Evolutionary conservation across 1,140 invertebrate species (phyloP), one percentile per base, ranked within the genome.

Genomic region (Sycophila sp.): DNA sequence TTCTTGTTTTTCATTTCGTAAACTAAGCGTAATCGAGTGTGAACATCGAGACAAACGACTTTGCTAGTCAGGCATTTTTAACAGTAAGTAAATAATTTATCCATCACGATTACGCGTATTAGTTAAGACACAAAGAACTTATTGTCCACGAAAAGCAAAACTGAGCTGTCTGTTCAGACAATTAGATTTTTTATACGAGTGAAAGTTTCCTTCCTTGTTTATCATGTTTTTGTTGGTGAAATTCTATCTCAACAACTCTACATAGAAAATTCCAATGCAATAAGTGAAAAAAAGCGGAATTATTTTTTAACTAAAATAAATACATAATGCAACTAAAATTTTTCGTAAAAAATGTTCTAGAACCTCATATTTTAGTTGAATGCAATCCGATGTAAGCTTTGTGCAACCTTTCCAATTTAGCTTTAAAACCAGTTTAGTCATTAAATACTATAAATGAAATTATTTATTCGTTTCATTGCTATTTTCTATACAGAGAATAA

Each of bases 11-110:
- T 65, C 7, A 32, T 66, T 56, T 71, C 55, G 49, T 59, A 24
- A 59, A 56, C 36, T 55, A 11, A 76, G 70, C 42, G 76, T 77
- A 79, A 80, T 74, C 72, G 64, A 66, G 49, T 76, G 69, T 80
- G 70, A 77, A 82, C 73, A 78, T 82, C 76, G 71, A 81, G 75
- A 78, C 76, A 78, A 82, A 80, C 76, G 78, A 81, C 79, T 84
- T 74, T 78, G 76, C 84, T 86, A 86, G 83, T 86, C 83, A 85
- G 75, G 81, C 73, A 76, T 80, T 83, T 82, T 75, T 79, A 80
- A 78, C 55, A 75, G 70, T 78, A 78, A 80, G 78, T 83, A 79
- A 64, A 77, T 83, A 82, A 82, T 73, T 77, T 81, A 79, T 76
- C 72, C 72, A 62, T 76, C 73, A 71, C 66, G 74, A 69, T 76